Evolutionary conservation across 2,113 vertebrate species (phyloP).

Genomic region (Tachuris rubrigastra): DNA sequence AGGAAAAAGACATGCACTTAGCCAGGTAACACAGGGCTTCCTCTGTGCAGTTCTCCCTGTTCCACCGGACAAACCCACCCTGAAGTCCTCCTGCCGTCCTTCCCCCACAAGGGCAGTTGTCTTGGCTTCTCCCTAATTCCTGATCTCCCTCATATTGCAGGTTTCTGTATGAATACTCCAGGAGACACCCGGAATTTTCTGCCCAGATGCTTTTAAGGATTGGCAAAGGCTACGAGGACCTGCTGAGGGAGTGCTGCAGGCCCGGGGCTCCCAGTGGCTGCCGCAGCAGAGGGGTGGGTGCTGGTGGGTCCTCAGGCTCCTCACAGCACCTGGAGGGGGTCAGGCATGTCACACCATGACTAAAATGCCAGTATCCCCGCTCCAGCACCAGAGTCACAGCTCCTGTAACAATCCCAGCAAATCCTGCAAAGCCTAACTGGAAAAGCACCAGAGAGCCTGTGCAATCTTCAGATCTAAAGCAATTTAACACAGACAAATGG

Average conservation of each 20-base stretch:
- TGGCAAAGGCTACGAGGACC: conserved; percentile 25
- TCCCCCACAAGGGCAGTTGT: too few relatives aligned
- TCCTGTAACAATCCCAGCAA: not conserved
- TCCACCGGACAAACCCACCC: too few relatives aligned
- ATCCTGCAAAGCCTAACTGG: not conserved
- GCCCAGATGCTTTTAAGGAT: conserved; percentile 46
- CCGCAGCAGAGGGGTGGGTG: conserved; percentile 45
- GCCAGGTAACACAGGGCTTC: conserved; percentile 41
- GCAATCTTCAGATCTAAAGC: accelerated
- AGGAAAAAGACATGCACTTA: conserved; percentile 55
- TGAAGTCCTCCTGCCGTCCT: not conserved
- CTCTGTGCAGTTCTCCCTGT: not conserved
- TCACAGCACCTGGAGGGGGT: accelerated
- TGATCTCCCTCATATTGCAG: not conserved
- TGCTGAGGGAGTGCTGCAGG: conserved; percentile 60
- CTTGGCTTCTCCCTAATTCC: not conserved
- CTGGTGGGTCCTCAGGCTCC: too few relatives aligned
- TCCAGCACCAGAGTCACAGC: not conserved
- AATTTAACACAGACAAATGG: not conserved
- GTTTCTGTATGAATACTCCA: conserved; percentile 69
- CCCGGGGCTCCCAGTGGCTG: conserved; percentile 17
- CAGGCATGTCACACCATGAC: not conserved
- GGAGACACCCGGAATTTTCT: conserved; percentile 59
- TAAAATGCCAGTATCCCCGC: not conserved
- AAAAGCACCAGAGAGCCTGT: not conserved